These are phyloP conservation scores for Therioaphis trifolii DNA, from an alignment of 2,888 invertebrate species.

Conservation along the genomic window DNA sequence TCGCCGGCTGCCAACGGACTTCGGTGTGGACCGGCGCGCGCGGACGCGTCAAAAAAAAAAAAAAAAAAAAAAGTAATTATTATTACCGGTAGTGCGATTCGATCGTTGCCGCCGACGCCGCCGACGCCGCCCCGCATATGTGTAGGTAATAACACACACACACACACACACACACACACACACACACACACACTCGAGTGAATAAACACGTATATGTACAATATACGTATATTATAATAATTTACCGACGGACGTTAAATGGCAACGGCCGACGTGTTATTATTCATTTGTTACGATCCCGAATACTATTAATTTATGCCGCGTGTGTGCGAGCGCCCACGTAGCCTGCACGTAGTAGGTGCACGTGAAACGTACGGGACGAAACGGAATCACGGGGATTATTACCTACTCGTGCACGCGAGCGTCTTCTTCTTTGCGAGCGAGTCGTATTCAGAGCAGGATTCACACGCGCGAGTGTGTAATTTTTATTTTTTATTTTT, in stretches of 20 bases:
- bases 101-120: slow-evolving; percentile 21
- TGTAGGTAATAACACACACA: not conserved
- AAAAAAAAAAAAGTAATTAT: too few species aligned
- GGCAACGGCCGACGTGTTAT: slow-evolving; percentile 26
- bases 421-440: too few species aligned
- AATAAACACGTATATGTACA: too few species aligned
- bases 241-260: not conserved
- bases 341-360: not conserved
- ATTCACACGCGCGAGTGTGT: too few species aligned
- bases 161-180: not conserved
- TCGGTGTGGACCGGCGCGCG: not conserved
- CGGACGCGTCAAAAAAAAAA: slow-evolving; percentile 20
- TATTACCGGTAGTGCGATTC: slow-evolving; percentile 57
- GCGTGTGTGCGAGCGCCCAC: not conserved
- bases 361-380: too few species aligned
- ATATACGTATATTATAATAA: too few species aligned
- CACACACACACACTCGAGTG: not conserved
- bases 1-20: slow-evolving; percentile 1
- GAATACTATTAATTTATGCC: not conserved
- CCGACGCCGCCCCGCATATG: too few species aligned
- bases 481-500: too few species aligned
- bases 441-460: too few species aligned
- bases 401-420: too few species aligned
- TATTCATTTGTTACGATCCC: slow-evolving; percentile 51
- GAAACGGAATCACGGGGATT: not conserved